Evolutionary conservation across 2,797 vertebrate species (phyloP).

Genomic region (Gadopsis bispinosus): DNA sequence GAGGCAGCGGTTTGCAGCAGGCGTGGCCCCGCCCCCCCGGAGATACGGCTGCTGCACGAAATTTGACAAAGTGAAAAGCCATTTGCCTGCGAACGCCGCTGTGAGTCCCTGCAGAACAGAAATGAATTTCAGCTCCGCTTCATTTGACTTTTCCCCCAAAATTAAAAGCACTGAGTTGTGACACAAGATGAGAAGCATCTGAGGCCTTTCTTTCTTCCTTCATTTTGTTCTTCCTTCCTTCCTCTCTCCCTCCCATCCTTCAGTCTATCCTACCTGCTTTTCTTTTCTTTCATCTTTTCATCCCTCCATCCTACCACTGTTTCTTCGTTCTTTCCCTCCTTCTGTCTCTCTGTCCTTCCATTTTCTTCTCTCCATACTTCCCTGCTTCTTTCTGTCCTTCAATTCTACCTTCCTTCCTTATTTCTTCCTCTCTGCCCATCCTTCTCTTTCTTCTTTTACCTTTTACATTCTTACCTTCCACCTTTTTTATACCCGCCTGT

Average conservation of each 20-base stretch:
- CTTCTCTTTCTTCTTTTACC: neutral
- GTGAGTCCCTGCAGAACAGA: conserved; percentile 57
- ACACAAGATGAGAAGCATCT: conserved; percentile 54
- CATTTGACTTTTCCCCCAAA: conserved; percentile 72
- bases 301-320: neutral
- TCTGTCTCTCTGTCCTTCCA: neutral
- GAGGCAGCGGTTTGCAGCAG: conserved; percentile 25
- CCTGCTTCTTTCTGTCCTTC: neutral
- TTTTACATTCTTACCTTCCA: neutral
- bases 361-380: too few relatives aligned
- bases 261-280: neutral
- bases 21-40: conserved; percentile 36
- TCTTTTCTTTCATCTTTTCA: neutral
- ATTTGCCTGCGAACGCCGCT: conserved; percentile 58
- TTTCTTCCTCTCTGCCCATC: neutral
- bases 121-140: conserved; percentile 73
- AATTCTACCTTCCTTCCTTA: neutral
- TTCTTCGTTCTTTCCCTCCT: neutral
- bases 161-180: conserved; percentile 78
- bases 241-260: neutral
- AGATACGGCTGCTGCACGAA: conserved; percentile 43
- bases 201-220: neutral
- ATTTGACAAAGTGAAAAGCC: conserved; percentile 68
- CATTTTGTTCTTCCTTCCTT: too few relatives aligned
- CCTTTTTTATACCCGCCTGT: too few relatives aligned